Conservation (phyloP, 2,113 vertebrate species). For the Tympanuchus pallidicinctus region DNA sequence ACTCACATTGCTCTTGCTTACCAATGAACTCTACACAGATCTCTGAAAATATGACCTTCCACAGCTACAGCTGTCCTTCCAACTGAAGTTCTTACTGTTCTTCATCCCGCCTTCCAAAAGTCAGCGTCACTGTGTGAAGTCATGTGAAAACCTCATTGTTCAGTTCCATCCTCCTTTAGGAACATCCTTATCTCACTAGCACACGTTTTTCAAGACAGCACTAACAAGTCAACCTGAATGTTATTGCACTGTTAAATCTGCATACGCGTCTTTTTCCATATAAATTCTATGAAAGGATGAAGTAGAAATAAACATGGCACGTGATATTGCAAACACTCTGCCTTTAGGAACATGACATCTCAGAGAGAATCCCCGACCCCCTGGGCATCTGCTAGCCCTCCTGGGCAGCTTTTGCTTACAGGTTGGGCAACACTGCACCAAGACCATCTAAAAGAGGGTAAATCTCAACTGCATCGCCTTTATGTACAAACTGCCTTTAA, state of each 20-base stretch:
- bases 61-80: not conserved
- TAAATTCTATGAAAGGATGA: not conserved
- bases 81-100: not conserved
- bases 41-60: not conserved
- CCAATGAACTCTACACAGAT: not conserved
- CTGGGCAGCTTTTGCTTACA: conserved; percentile 41
- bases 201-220: not conserved
- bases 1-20: not conserved
- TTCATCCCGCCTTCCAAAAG: not conserved
- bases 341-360: conserved; percentile 13
- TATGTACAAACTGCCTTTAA: not conserved
- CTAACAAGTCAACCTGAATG: not conserved
- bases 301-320: not conserved
- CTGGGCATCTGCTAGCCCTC: conserved; percentile 63
- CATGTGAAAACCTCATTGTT: not conserved
- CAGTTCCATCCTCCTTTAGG: not conserved
- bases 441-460: not conserved
- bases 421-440: conserved; percentile 63
- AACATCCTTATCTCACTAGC: accelerated
- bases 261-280: not conserved
- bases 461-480: not conserved
- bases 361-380: conserved; percentile 69
- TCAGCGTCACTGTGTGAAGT: accelerated
- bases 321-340: not conserved
- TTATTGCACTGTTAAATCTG: not conserved